These are phyloP conservation scores for Psittacula echo DNA, from an alignment of 2,797 vertebrate species.

Conservation along the genomic window DNA sequence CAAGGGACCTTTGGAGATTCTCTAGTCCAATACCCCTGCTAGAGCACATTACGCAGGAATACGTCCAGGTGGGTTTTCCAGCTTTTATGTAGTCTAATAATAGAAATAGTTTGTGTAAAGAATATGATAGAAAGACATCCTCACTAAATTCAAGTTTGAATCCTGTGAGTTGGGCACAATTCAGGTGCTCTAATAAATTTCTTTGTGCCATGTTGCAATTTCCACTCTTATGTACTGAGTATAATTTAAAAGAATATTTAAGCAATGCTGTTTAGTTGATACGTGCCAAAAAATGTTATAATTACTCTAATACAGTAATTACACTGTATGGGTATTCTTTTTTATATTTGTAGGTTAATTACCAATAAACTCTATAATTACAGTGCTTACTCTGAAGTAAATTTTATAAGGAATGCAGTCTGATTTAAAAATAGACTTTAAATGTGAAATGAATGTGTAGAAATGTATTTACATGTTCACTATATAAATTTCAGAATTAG, in stretches of 20 bases:
- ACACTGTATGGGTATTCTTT: neutral
- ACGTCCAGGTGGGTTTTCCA: neutral
- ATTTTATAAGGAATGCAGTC: neutral
- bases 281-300: neutral
- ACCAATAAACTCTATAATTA: neutral
- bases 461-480: neutral
- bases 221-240: neutral
- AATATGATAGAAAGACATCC: neutral
- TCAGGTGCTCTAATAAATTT: neutral
- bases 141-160: neutral
- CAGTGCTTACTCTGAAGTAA: neutral
- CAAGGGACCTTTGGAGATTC: neutral
- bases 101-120: neutral
- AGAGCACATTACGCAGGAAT: neutral
- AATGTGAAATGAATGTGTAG: neutral
- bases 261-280: neutral
- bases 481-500: neutral
- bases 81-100: neutral
- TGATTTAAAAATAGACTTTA: neutral
- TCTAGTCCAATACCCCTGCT: neutral
- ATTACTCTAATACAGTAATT: neutral
- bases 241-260: neutral
- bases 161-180: neutral
- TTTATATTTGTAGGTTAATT: neutral
- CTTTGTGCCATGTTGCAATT: neutral